phyloP scores from a whole-genome alignment of 2,113 vertebrate species.

The Noturus placidus region DNA sequence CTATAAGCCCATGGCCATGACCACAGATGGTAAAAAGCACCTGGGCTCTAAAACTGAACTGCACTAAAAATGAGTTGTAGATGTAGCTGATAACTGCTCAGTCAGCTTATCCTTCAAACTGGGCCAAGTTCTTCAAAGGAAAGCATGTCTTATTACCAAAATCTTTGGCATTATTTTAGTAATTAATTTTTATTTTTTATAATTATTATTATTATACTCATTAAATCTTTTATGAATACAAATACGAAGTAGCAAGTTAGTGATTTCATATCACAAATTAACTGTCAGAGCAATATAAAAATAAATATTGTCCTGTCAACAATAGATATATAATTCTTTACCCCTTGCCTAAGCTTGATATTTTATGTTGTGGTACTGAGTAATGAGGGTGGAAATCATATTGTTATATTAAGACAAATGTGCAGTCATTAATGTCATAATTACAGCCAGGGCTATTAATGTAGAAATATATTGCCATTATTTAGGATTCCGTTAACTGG shows the following conservation, averaged over 20 bases:
- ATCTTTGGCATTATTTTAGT: not conserved
- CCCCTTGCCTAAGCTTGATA: not conserved
- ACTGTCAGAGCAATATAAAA: not conserved
- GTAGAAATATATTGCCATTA: not conserved
- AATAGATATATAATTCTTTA: not conserved
- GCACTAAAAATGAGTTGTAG: not conserved
- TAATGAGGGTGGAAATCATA: not conserved
- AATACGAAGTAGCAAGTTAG: not conserved
- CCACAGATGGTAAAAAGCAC: slow-evolving; percentile 75
- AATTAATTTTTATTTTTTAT: not conserved
- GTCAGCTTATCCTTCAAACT: slow-evolving; percentile 7
- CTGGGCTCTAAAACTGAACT: slow-evolving; percentile 63
- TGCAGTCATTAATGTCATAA: not conserved
- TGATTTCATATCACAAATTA: not conserved
- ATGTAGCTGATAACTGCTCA: not conserved
- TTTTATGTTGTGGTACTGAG: not conserved
- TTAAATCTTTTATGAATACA: not conserved
- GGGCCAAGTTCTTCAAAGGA: not conserved
- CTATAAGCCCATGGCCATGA: slow-evolving; percentile 82
- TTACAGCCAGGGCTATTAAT: not conserved
- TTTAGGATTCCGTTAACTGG: not conserved
- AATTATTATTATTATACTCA: not conserved
- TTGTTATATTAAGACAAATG: not conserved
- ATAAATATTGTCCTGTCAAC: not conserved
- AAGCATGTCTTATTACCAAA: not conserved